Conservation (phyloP, 2,113 vertebrate species). For the Perccottus glenii region DNA sequence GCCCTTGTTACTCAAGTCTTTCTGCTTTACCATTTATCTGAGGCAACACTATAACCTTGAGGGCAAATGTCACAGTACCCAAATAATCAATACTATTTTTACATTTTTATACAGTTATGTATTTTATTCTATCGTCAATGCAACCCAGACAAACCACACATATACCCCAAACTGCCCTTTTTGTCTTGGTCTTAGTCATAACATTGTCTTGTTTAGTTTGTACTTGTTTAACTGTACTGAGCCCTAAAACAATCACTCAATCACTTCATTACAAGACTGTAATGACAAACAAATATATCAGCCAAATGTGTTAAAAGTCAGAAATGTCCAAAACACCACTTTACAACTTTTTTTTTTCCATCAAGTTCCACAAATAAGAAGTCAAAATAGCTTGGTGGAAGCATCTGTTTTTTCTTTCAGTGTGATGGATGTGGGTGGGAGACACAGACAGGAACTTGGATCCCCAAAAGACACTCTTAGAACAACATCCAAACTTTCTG, state of each 20-base stretch:
- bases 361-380: conserved; percentile 21
- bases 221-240: background rate
- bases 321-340: conserved; percentile 7
- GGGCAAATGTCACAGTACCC: too few species aligned
- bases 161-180: too few species aligned
- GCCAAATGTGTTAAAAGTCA: conserved; percentile 10
- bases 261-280: background rate
- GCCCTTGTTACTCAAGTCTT: too few species aligned
- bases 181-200: background rate
- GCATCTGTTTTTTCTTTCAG: conserved; percentile 78
- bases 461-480: conserved; percentile 64
- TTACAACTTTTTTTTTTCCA: conserved; percentile 40
- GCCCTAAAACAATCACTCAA: background rate
- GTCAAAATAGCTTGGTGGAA: conserved; percentile 35
- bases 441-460: conserved; percentile 76
- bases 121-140: too few species aligned
- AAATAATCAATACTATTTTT: too few species aligned
- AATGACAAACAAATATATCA: background rate
- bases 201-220: background rate
- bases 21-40: too few species aligned
- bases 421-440: conserved; percentile 76
- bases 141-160: too few species aligned
- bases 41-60: too few species aligned
- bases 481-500: conserved; percentile 76
- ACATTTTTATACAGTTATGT: too few species aligned